Base-by-base conservation (phyloP, 2,888 invertebrate species). In the Acronicta leporina region DNA sequence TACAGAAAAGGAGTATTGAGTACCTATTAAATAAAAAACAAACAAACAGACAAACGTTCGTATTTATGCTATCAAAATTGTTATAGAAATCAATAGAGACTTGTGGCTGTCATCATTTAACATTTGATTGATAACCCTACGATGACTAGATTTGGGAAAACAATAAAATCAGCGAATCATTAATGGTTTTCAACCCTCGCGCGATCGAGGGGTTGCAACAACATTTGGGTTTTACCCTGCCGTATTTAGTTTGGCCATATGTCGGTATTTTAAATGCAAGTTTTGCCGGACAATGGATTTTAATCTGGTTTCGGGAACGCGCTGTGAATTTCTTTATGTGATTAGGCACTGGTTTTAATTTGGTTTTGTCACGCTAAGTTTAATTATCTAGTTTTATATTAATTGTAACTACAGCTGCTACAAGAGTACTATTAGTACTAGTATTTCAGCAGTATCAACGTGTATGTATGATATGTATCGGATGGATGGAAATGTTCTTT, bases 131-230 rank as follows among this genome's bases (percentile, higher is more conserved):
- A 76, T 76, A 50, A 52, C 15, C 16, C 30, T 20, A 46, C 69
- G 66, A 78, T 76, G 76, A 76, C 79, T 77, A 47, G 63, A 59
- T 69, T 67, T 51, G 60, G 45, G 60, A 50, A 76, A 76, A 76
- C 75, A 76, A 76, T 76, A 78, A 78, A 75, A 78, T 78, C 76
- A 61, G 73, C 76, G 46, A 76, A 78, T 76, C 76, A 76, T 76
- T 76, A 78, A 76, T 76, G 76, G 69, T 69, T 73, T 59, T 63
- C 64, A 78, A 69, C 79, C 75, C 79, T 66, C 62, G 43, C 20
- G 9, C 15, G 11, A 15, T 50, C 3, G 52, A 64, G 78, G 71
- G 78, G 75, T 68, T 55, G 59, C 15, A 63, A 59, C 60, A 73
- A 75, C 73, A 64, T 63, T 69, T 52, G 64, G 51, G 30, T 56